Conservation (phyloP, 2,888 invertebrate species). For the Caenorhabditis panamensis region DNA sequence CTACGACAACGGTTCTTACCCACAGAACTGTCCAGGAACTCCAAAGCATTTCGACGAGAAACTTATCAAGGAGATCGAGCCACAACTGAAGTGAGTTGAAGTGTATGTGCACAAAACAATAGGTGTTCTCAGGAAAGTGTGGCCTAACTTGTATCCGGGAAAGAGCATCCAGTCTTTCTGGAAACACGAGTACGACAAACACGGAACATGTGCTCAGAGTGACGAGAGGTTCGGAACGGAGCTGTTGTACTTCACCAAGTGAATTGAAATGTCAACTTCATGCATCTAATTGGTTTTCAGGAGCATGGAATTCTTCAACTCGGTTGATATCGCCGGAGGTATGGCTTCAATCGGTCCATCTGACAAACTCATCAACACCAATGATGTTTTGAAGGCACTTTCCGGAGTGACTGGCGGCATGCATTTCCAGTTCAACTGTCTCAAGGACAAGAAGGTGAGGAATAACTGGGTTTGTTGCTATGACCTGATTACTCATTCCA, state of each 20-base stretch:
- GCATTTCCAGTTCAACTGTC: constrained; percentile 63
- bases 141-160: constrained; percentile 69
- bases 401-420: constrained; percentile 36
- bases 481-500: constrained; percentile 41
- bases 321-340: constrained; percentile 24
- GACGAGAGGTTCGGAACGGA: constrained; percentile 58
- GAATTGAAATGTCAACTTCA: neutral
- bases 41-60: constrained; percentile 63
- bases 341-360: constrained; percentile 48
- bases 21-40: constrained; percentile 65
- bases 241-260: constrained; percentile 66
- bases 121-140: constrained; percentile 44
- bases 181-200: constrained; percentile 75
- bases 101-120: neutral
- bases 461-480: neutral
- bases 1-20: constrained; percentile 64
- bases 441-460: constrained; percentile 65
- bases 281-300: constrained; percentile 14
- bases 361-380: constrained; percentile 23
- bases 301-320: constrained; percentile 34
- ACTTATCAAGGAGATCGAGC: constrained; percentile 59
- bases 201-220: constrained; percentile 70
- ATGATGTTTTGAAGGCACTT: constrained; percentile 32
- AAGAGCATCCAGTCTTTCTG: constrained; percentile 64
- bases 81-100: constrained; percentile 46